Percentiles rank a stretch among this genome's conserved stretches.
phyloP scores from a whole-genome alignment of 2,797 vertebrate species.

The Vipera ursinii region DNA sequence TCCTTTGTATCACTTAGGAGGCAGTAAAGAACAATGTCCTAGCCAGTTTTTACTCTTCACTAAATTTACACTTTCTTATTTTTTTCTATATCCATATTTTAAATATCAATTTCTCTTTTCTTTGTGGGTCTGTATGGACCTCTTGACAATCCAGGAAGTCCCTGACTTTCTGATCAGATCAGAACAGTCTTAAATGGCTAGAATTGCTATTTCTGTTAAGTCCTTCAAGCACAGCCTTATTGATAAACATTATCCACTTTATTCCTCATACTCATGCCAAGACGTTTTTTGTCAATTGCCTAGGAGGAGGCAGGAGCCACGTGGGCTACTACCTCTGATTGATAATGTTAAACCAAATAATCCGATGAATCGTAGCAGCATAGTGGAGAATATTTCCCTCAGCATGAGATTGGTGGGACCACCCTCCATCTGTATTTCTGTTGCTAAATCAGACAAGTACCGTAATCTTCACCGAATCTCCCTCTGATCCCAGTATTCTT shows the following conservation, averaged over 20 bases:
- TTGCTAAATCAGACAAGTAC: background rate
- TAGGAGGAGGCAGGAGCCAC: background rate
- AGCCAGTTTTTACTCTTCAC: background rate
- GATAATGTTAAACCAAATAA: background rate
- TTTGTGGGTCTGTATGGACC: background rate
- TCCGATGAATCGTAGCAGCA: background rate
- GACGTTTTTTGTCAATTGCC: background rate
- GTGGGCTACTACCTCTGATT: background rate
- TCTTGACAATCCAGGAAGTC: background rate
- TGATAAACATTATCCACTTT: background rate
- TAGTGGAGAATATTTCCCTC: background rate
- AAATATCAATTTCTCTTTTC: background rate
- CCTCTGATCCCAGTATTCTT: background rate
- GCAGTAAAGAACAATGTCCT: background rate
- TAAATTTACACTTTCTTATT: background rate
- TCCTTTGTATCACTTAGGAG: background rate
- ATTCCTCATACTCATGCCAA: background rate
- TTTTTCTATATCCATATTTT: background rate
- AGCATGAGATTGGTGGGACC: background rate
- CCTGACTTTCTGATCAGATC: background rate
- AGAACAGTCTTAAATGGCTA: background rate
- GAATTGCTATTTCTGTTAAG: background rate
- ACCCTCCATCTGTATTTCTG: background rate
- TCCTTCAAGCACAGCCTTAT: background rate
- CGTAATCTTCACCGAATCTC: background rate